A percentile compares a stretch with the other conserved stretches of the same genome.
Conservation (phyloP, 30 jellyfish, hydroid and myxozoan genomes). For the Turritopsis rubra region DNA sequence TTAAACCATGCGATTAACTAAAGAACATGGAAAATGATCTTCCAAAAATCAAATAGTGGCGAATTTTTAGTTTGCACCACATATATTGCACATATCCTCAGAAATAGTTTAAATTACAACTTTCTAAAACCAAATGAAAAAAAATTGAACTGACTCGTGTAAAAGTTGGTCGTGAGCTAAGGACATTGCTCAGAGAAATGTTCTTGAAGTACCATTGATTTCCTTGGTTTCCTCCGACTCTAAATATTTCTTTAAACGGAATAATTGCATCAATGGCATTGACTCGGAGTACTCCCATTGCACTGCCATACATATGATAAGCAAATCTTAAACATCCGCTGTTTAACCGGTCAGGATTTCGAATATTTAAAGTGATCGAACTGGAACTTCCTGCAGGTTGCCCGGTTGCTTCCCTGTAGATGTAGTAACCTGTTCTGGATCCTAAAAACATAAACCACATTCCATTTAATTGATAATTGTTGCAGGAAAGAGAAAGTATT, state of each 20-base stretch:
- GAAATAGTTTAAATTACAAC: too few relatives aligned
- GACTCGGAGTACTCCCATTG: not conserved
- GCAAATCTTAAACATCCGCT: slow-evolving; percentile 4
- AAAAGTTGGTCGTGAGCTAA: not conserved
- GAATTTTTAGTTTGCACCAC: too few relatives aligned
- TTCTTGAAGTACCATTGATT: not conserved
- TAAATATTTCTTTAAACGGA: not conserved
- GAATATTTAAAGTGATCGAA: not conserved
- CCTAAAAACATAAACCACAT: not conserved
- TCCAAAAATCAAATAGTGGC: too few relatives aligned
- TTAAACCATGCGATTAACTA: too few relatives aligned
- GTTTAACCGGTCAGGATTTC: not conserved
- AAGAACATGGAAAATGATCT: too few relatives aligned
- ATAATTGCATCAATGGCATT: not conserved
- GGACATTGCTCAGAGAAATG: not conserved
- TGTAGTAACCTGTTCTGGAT: not conserved
- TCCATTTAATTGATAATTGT: too few relatives aligned
- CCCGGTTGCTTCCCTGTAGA: not conserved
- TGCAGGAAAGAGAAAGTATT: too few relatives aligned
- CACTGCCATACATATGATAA: slow-evolving; percentile 4
- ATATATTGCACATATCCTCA: too few relatives aligned
- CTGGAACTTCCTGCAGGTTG: not conserved
- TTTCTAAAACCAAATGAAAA: too few relatives aligned
- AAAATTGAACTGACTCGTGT: not conserved
- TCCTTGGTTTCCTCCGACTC: not conserved